Base-by-base conservation (phyloP, 1,140 invertebrate species). In the Metopolophium dirhodum region DNA sequence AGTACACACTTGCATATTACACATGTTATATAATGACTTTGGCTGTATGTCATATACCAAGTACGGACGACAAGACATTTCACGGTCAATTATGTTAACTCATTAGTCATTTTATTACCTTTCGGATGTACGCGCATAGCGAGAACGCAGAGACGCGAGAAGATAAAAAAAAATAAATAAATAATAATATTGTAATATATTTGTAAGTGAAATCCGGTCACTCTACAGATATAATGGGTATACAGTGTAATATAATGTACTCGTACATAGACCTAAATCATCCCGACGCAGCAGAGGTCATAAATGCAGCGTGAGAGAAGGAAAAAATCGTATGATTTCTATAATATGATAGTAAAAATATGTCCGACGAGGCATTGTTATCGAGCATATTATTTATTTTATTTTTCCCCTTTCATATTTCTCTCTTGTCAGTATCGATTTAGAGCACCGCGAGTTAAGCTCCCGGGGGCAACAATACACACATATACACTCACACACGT, bases 381-480 rank as follows among this genome's bases (percentile, higher is more conserved):
- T 54, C 49, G 49, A 87, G 30, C 41, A n/a, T 86, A 77, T 77
- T 77, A 77, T 77, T 77, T 68, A 68, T 54, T 77, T 77, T 68
- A 68, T 54, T 54, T 89, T 87, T 14, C 87, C n/a, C 49, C 49
- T 89, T 54, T 54, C 49, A 23, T 87, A n/a, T 47, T 23, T 26
- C 18, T 20, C 7, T 89, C n/a, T 89, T 54, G 87, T 89, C 49
- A 89, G 47, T 54, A 89, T 89, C 87, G 87, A 89, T 89, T 89
- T 54, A 54, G 87, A 89, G 87, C 87, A 35, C 87, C 2, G n/a
- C 2, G n/a, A 88, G 85, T 51, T 88, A 88, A 88, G 86, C 35
- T 37, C 47, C 87, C n/a, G n/a, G 7, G 37, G 87, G 87, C 49
- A 11, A 7, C n/a, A 77, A 77, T 35, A 35, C 35, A 23, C 51